These are phyloP conservation scores for Caenorhabditis sulstoni DNA, from an alignment of 2,888 invertebrate genomes.

Conservation along the genomic window DNA sequence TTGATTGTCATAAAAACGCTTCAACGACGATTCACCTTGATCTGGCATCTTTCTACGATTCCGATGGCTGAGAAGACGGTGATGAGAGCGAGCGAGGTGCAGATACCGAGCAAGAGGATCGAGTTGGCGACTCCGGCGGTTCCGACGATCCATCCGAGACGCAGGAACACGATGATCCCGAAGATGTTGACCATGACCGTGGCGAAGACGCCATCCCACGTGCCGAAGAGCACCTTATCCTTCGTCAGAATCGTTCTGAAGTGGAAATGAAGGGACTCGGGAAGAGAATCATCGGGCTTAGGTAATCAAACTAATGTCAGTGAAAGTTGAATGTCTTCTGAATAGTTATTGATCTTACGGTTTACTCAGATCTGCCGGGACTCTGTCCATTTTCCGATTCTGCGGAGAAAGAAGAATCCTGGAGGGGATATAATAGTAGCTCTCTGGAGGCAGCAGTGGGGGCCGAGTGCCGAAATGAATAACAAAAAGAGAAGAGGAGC, in stretches of 20 bases:
- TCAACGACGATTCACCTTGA: constrained; percentile 53
- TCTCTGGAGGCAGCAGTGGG: constrained; percentile 29
- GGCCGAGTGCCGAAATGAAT: constrained; percentile 27
- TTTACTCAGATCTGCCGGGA: constrained; percentile 40
- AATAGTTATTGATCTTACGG: constrained; percentile 37
- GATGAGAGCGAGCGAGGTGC: constrained; percentile 91
- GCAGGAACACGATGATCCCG: constrained; percentile 95
- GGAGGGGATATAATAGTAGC: constrained; percentile 17
- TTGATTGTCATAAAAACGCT: constrained; percentile 87
- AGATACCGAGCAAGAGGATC: constrained; percentile 82
- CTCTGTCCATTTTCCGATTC: constrained; percentile 12
- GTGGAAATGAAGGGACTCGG: no score
- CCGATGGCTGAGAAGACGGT: constrained; percentile 96
- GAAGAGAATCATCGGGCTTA: no score
- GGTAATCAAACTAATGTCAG: no score
- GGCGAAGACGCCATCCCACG: constrained; percentile 98
- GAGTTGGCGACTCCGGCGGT: constrained; percentile 83
- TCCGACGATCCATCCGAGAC: constrained; percentile 96
- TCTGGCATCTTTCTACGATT: constrained; percentile 87
- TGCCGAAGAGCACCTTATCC: constrained; percentile 95
- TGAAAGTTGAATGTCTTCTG: no score
- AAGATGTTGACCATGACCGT: constrained; percentile 97
- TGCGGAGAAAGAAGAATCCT: constrained; percentile 1
- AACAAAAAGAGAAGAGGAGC: constrained; percentile 19
- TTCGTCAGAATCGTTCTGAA: constrained; percentile 91